Percentiles rank a stretch among this genome's conserved stretches.
These are phyloP conservation scores for Pentamera pediparva DNA, from an alignment of 53 echinoderm and acorn worm genomes.

Conservation along the genomic window DNA sequence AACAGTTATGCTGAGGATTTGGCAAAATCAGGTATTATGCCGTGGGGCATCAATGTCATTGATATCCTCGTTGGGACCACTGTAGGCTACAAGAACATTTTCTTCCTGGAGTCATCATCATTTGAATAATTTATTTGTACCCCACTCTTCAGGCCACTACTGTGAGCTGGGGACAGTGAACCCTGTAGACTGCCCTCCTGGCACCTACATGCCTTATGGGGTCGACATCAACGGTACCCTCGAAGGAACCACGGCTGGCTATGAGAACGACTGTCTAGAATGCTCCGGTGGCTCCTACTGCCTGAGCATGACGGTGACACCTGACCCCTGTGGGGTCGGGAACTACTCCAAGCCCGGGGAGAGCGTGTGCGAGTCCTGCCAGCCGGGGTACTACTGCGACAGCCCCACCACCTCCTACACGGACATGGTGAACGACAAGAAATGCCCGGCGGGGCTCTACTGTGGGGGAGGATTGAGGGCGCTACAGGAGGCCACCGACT, in stretches of 20 bases:
- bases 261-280: slow-evolving; percentile 84
- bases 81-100: slow-evolving; percentile 73
- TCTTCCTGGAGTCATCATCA: no score
- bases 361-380: slow-evolving; percentile 64
- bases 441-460: slow-evolving; percentile 84
- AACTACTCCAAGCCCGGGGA: slow-evolving; percentile 69
- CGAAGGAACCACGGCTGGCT: slow-evolving; percentile 63
- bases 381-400: slow-evolving; percentile 93
- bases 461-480: slow-evolving; percentile 59
- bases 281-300: slow-evolving; percentile 90
- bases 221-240: slow-evolving; percentile 51
- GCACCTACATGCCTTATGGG: slow-evolving; percentile 95
- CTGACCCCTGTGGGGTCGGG: slow-evolving; percentile 62
- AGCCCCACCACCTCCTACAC: slow-evolving; percentile 66
- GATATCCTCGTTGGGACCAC: slow-evolving; percentile 42
- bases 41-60: slow-evolving; percentile 51
- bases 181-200: slow-evolving; percentile 69
- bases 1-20: no score
- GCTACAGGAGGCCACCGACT: slow-evolving; percentile 62
- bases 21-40: no score
- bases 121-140: no score
- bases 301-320: slow-evolving; percentile 51
- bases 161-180: slow-evolving; percentile 86
- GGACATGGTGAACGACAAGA: slow-evolving; percentile 83
- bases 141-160: slow-evolving; percentile 59